Percentiles rank a stretch among this genome's conserved stretches.
These are phyloP conservation scores for Mustela erminea DNA, from an alignment of 2,797 vertebrate genomes.

Conservation along the genomic window DNA sequence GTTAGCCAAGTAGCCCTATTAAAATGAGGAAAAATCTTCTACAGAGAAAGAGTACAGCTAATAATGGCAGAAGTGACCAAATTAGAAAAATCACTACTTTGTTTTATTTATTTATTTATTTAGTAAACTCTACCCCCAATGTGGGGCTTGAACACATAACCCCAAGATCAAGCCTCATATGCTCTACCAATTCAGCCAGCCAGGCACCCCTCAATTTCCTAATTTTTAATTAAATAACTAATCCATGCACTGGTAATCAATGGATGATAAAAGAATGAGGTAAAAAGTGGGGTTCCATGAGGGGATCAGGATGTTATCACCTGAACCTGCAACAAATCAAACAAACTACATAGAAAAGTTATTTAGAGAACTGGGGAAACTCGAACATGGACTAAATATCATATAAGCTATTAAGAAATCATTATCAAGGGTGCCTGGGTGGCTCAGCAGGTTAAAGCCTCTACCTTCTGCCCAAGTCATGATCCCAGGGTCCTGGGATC, in stretches of 20 bases:
- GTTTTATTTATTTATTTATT: too few relatives aligned
- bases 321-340: too few relatives aligned
- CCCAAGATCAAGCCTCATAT: background rate
- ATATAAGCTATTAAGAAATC: too few relatives aligned
- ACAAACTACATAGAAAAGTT: too few relatives aligned
- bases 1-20: background rate
- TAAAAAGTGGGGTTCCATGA: background rate
- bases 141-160: background rate
- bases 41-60: conserved; percentile 12
- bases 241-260: background rate
- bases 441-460: too few relatives aligned
- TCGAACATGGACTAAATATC: too few relatives aligned
- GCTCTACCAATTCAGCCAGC: background rate
- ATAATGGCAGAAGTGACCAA: conserved; percentile 37
- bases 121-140: background rate
- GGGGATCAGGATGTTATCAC: too few relatives aligned
- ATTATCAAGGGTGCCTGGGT: too few relatives aligned
- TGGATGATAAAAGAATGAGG: background rate
- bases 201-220: background rate
- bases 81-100: background rate
- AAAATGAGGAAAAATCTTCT: background rate
- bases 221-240: conserved; percentile 29
- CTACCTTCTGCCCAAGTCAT: too few relatives aligned
- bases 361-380: too few relatives aligned
- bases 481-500: too few relatives aligned